A percentile compares a stretch with the other conserved stretches of the same genome.
phyloP scores from a whole-genome alignment of 2,797 vertebrate species.

The Ctenopoma kingsleyae region DNA sequence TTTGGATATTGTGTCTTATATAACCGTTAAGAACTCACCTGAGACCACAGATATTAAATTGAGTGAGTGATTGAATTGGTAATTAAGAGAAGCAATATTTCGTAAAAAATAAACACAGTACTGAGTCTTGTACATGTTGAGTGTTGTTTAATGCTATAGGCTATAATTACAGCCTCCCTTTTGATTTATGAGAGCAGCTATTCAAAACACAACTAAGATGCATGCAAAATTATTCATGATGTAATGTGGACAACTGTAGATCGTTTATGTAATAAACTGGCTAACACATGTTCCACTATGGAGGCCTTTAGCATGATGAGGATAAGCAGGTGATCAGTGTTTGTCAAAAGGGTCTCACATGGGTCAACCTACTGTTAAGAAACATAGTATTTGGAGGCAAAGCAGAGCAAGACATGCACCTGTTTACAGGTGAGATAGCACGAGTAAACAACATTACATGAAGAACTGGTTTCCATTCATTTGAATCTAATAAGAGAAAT shows the following conservation, averaged over 20 bases:
- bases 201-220: not conserved
- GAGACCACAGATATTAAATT: not conserved
- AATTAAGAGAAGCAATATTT: not conserved
- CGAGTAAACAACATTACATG: not conserved
- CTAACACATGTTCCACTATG: not conserved
- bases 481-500: too few relatives aligned
- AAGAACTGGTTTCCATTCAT: not conserved
- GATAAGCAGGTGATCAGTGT: not conserved
- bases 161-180: not conserved
- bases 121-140: not conserved
- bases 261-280: not conserved
- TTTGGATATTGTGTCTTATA: not conserved
- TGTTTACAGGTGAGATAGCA: not conserved
- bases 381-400: not conserved
- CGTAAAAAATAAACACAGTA: not conserved
- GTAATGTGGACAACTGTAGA: not conserved
- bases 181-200: constrained; percentile 2
- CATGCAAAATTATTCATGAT: not conserved
- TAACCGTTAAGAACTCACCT: not conserved
- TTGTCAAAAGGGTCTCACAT: too few relatives aligned
- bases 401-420: not conserved
- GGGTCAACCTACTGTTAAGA: not conserved
- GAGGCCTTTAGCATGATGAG: not conserved
- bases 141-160: not conserved
- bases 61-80: not conserved